Conservation (phyloP, 2,797 vertebrate genomes). For the Epinephelus coioides region DNA sequence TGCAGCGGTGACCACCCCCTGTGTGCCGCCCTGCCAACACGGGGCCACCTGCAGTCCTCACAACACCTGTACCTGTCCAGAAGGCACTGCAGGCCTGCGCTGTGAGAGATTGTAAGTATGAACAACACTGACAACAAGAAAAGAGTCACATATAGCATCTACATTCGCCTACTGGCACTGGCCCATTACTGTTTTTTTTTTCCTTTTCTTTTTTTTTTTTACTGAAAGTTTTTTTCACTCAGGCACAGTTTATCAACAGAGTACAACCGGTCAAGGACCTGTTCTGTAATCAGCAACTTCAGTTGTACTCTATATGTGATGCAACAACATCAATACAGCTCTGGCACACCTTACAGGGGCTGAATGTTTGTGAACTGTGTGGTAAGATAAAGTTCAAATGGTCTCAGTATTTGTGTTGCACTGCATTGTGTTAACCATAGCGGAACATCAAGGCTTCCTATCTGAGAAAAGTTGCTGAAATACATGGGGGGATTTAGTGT, state of each 20-base stretch:
- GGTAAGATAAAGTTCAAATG: background rate
- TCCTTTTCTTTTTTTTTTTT: no score
- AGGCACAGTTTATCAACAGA: background rate
- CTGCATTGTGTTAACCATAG: background rate
- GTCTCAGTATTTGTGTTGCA: background rate
- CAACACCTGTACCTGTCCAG: conserved; percentile 86
- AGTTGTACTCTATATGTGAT: background rate
- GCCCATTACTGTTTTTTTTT: background rate
- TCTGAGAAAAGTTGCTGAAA: background rate
- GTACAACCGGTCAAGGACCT: background rate
- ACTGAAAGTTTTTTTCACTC: background rate
- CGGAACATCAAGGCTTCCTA: background rate
- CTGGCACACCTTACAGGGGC: background rate
- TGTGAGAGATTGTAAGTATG: conserved; percentile 87
- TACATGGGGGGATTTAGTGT: background rate
- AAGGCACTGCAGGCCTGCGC: conserved; percentile 85
- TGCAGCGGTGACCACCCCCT: conserved; percentile 84
- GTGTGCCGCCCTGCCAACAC: conserved; percentile 88
- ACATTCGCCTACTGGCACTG: background rate
- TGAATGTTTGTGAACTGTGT: background rate
- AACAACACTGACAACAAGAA: background rate
- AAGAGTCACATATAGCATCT: background rate
- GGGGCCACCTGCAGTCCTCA: conserved; percentile 86
- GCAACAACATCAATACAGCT: background rate
- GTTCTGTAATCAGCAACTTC: background rate